Percentiles rank a stretch among this genome's conserved stretches.
phyloP scores from a whole-genome alignment of 2,888 invertebrate species.

The Dryomyza anilis region DNA sequence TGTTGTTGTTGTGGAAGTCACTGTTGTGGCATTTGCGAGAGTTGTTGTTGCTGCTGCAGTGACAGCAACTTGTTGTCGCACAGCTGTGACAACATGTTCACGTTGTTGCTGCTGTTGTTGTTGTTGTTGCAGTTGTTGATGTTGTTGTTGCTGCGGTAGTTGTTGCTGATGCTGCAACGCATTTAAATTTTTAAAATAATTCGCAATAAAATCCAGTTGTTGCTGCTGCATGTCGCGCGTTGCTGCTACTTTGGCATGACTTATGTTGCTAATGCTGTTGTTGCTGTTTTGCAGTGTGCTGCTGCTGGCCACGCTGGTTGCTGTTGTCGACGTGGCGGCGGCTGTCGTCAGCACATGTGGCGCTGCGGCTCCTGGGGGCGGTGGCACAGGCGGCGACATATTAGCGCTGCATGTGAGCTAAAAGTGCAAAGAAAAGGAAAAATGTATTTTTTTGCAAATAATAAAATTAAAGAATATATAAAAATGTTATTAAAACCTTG shows the following conservation, averaged over 20 bases:
- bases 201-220: constrained; percentile 14
- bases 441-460: too few species aligned
- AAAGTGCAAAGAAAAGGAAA: not conserved
- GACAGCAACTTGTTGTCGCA: not conserved
- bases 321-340: constrained; percentile 6
- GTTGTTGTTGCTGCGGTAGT: constrained; percentile 13
- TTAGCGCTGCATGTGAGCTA: constrained; percentile 26
- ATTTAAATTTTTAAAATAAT: constrained; percentile 16
- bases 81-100: not conserved
- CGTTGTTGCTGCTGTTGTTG: not conserved
- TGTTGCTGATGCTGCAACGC: constrained; percentile 15
- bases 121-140: constrained; percentile 25
- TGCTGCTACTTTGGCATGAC: not conserved
- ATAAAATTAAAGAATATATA: too few species aligned
- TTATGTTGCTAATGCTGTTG: not conserved
- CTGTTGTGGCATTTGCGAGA: constrained; percentile 29
- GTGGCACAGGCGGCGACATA: constrained; percentile 35
- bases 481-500: too few species aligned
- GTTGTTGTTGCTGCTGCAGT: constrained; percentile 30
- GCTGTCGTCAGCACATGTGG: not conserved
- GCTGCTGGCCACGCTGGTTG: constrained; percentile 18
- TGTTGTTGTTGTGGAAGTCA: constrained; percentile 12
- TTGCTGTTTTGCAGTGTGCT: constrained; percentile 14
- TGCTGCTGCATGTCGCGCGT: constrained; percentile 4
- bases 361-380: not conserved